Base-by-base conservation (phyloP, 1,140 invertebrate species). In the Drosophila yakuba region DNA sequence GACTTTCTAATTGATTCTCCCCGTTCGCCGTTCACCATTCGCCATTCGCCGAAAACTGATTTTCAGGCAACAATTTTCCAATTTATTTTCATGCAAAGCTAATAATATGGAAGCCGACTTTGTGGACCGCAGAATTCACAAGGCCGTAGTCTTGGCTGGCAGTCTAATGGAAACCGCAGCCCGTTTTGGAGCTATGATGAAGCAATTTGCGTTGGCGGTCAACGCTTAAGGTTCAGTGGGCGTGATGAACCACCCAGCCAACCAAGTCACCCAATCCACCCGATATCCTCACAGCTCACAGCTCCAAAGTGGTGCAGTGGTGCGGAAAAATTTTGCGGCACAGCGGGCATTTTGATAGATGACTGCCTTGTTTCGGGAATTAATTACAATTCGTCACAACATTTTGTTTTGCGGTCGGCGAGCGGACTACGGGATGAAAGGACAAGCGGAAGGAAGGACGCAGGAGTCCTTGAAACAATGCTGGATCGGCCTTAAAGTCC, bases 381-480 rank as follows among this genome's bases (percentile, higher is more conserved):
- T 92, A 92, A 92, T 92, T 91, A 92, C 88, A 91, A 91, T 90
- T 92, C 85, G 79, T 86, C 91, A 92, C 78, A 80, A 78, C 80
- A 91, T 92, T 88, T 89, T 89, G 85, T 80, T 84, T 89, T 89
- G 84, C 80, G 84, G 80, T 69, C 57, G 73, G 75, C 50, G 57
- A 62, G 55, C 55, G 82, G 60, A 75, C 68, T 51, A 15, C 60
- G 45, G 51, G 14, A 38, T 39, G 28, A 43, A 39, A 45, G 41
- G 47, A 54, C 44, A 36, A 32, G 41, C 43, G 52, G 38, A 62
- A 36, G 15, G 15, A 61, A 11, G 14, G 52, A 35, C 32, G 78
- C 41, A 66, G 43, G 48, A 45, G 15, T 45, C 17, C 54, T 80
- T 77, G 78, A 86, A 79, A 88, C 83, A 88, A 88, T 79, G 67